Conservation (phyloP, 2,797 vertebrate species). For the Enteromius thamalakanensis region DNA sequence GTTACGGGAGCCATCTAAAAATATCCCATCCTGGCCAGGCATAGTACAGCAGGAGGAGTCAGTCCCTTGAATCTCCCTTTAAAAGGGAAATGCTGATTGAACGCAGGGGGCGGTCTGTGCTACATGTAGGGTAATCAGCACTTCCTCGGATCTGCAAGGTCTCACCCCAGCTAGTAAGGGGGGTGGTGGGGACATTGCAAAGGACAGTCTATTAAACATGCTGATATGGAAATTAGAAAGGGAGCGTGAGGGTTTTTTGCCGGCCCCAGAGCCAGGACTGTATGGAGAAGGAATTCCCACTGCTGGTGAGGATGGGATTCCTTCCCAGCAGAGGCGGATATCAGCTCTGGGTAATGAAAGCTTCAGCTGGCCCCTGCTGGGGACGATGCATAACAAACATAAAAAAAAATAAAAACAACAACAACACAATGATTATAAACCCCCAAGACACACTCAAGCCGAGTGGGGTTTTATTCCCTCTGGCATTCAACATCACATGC, state of each 20-base stretch:
- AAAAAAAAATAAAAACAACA: background rate
- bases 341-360: slow-evolving; percentile 26
- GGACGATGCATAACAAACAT: slow-evolving; percentile 27
- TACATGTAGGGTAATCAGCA: slow-evolving; percentile 67
- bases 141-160: slow-evolving; percentile 37
- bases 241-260: slow-evolving; percentile 4
- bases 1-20: slow-evolving; percentile 54
- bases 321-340: slow-evolving; percentile 8
- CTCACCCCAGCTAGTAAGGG: slow-evolving; percentile 9
- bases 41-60: slow-evolving; percentile 56
- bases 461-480: background rate
- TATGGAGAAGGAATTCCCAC: slow-evolving; percentile 14
- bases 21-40: slow-evolving; percentile 55
- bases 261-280: background rate
- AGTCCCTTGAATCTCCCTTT: slow-evolving; percentile 60
- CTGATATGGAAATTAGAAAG: slow-evolving; percentile 57
- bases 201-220: slow-evolving; percentile 2
- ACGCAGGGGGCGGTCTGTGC: slow-evolving; percentile 48
- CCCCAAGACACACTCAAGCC: background rate
- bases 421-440: background rate
- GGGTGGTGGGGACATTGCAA: background rate
- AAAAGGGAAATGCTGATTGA: slow-evolving; percentile 65
- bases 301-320: background rate
- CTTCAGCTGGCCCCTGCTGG: slow-evolving; percentile 14
- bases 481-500: slow-evolving; percentile 4